phyloP scores from a whole-genome alignment of 2,113 vertebrate species.

The Turdus rufiventris region DNA sequence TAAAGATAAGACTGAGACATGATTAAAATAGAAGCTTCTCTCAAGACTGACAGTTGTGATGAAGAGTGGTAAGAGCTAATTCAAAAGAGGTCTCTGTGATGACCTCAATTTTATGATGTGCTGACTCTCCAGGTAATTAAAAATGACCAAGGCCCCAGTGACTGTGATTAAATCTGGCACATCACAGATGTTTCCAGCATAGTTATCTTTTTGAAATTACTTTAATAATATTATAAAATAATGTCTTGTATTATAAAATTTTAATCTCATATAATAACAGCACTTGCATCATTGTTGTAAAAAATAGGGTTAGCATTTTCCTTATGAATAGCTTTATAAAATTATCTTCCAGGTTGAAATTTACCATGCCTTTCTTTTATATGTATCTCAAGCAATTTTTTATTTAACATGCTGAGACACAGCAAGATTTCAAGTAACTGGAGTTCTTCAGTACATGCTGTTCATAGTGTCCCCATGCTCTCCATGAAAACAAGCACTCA shows the following conservation, averaged over 20 bases:
- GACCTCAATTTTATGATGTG: conserved; percentile 64
- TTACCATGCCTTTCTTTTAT: background rate
- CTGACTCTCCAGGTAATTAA: conserved; percentile 60
- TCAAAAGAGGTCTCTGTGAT: conserved; percentile 11
- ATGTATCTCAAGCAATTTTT: background rate
- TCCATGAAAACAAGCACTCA: background rate
- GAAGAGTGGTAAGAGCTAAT: conserved; percentile 44
- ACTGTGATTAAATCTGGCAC: conserved; percentile 55
- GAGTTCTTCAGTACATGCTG: background rate
- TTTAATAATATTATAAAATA: conserved; percentile 21
- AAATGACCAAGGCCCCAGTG: background rate
- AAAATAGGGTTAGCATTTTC: background rate
- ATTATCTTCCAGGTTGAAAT: background rate
- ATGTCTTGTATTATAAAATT: background rate
- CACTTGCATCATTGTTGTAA: background rate
- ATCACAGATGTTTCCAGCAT: conserved; percentile 36
- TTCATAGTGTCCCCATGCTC: background rate
- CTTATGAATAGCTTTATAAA: background rate
- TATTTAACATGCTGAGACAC: background rate
- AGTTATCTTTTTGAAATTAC: background rate
- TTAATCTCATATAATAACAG: background rate
- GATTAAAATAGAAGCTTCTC: conserved; percentile 9
- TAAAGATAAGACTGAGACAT: background rate
- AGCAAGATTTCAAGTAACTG: background rate
- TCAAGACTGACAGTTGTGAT: conserved; percentile 22